Evolutionary conservation across 2,888 invertebrate species (phyloP), one percentile per base, ranked within the genome.

Genomic region (Carabus problematicus): DNA sequence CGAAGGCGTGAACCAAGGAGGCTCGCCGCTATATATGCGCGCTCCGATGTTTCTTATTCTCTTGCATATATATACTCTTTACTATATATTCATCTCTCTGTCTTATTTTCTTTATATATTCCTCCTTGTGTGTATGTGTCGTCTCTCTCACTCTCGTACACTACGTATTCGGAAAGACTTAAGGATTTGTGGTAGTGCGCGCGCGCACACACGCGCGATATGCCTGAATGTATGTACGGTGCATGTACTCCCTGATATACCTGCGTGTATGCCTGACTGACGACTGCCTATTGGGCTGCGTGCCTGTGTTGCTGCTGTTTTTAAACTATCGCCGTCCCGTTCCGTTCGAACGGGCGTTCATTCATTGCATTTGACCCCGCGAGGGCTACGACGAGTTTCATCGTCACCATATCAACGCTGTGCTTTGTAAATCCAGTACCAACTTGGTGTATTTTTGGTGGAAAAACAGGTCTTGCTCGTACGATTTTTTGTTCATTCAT

Each of bases 1-100:
- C 45, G 45, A 59, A 77, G 77, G 77, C 75, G 71, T 73, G 70
- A 70, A 70, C 72, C 71, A 66, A 70, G 69, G 72, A 71, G 64
- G 68, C 58, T 64, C 60, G 69, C 70, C 55, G 70, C 68, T 70
- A 70, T 70, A 71, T 64, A 59, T 63, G 70, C 56, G 58, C 39
- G n/a, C 52, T 18, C 19, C 52, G 52, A 52, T 12, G 52, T 52
- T 52, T 8, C 19, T 52, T 16, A 18, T 16, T 52, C 52, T 52
- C 19, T 52, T 9, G 16, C 52, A 18, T 14, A 18, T 52, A 18
- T 52, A 52, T 16, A 49, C 12, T 52, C 52, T 52, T 6, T 52
- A 18, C 19, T 14, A n/a, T 45, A 45, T 45, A 3, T 45, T 3
- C 14, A 3, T 45, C 45, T 45, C 45, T 45, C 52, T 49, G 12